A percentile compares a stretch with the other conserved stretches of the same genome.
Evolutionary conservation across 1,140 invertebrate species (phyloP).

Genomic region (Microvelia longipes): DNA sequence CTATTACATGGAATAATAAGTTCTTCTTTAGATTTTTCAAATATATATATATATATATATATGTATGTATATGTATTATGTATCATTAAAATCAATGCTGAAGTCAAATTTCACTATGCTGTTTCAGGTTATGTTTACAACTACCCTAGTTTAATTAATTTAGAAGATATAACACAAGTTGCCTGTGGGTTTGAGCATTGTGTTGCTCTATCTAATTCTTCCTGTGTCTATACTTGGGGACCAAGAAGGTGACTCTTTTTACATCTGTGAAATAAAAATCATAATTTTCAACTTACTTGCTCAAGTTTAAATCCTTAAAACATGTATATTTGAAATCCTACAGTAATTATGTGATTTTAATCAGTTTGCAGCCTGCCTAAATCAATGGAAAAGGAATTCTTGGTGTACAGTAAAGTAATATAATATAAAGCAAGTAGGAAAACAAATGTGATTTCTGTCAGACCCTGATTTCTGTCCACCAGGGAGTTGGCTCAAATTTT

Average conservation of each 20-base stretch:
- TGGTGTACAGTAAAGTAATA: constrained; percentile 7
- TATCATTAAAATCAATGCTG: no score
- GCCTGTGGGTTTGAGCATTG: constrained; percentile 64
- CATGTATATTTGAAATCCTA: no score
- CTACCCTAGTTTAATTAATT: constrained; percentile 4
- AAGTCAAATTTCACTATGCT: no score
- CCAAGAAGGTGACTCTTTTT: constrained; percentile 48
- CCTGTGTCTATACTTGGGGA: constrained; percentile 63
- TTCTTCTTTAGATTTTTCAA: no score
- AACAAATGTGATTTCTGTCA: no score
- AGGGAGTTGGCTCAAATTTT: no score
- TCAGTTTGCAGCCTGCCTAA: background rate
- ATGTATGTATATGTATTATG: no score
- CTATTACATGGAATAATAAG: no score
- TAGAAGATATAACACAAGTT: constrained; percentile 34
- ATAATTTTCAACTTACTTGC: background rate
- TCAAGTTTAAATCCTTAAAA: background rate
- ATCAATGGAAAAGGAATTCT: constrained; percentile 8
- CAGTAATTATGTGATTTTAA: no score
- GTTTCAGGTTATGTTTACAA: constrained; percentile 8
- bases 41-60: no score
- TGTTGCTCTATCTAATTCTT: constrained; percentile 49
- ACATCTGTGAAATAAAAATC: background rate
- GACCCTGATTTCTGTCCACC: no score
- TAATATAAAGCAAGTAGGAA: background rate